Evolutionary conservation across 2,888 invertebrate genomes (phyloP), one percentile per base, ranked within the genome.

Genomic region (Caenorhabditis sp.): DNA sequence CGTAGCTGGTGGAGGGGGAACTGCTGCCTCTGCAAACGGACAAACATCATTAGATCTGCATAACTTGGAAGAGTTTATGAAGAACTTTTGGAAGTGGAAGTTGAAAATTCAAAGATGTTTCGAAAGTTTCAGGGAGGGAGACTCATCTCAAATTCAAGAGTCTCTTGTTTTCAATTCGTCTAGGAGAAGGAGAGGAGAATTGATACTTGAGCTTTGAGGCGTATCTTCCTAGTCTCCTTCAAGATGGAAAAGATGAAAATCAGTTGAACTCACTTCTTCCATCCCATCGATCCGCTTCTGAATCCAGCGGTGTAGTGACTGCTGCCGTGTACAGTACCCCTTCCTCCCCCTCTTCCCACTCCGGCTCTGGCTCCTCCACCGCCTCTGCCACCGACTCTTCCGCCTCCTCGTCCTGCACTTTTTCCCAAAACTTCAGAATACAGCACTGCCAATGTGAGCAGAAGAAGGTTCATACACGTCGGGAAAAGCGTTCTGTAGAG

Each of bases 331-430:
- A 67, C 26, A 20, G 50, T 44, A 18, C 47, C 37, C 28, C 56
- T 47, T 32, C 60, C 76, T 3, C 76, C 67, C 15, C 67, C 76
- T 44, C 76, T 51, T 24, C 76, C 76, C 22, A 76, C 67, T 32
- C 76, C 76, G 4, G 65, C 64, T 60, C 76, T 67, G 6, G 76
- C 76, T 53, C 76, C 76, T 11, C 76, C 76, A 11, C 76, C 76
- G 15, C 76, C 76, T 76, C 76, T 37, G 22, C 74, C 67, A 13
- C 58, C 65, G 13, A 55, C 55, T 15, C 67, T 51, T 20, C 74
- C 74, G 4, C 58, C 53, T n/a, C 58, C 26, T 13, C 74, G 40
- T 24, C 70, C 58, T 9, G 53, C 61, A 18, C 50, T 44, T 65
- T 37, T 35, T 8, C 47, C 56, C 18, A 20, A 18, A 15, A 62